These are phyloP conservation scores for Sialis fuliginosa DNA, from an alignment of 2,888 invertebrate species.

Conservation along the genomic window DNA sequence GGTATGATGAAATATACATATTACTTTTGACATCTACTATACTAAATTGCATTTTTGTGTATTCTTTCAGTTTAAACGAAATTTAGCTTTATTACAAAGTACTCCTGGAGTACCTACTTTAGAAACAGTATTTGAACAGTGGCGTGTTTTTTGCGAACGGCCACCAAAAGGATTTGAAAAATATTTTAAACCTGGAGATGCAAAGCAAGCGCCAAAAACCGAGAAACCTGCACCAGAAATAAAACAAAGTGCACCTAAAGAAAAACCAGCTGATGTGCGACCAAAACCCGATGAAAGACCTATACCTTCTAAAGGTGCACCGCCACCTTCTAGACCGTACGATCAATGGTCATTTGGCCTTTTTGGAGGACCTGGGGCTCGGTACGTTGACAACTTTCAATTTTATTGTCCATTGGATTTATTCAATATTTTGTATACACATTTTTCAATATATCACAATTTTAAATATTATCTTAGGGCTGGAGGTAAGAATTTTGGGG, in stretches of 20 bases:
- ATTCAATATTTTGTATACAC: slow-evolving; percentile 1
- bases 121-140: slow-evolving; percentile 22
- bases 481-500: slow-evolving; percentile 43
- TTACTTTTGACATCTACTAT: too few relatives aligned
- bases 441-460: background rate
- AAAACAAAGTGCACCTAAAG: slow-evolving; percentile 25
- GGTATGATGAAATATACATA: slow-evolving; percentile 1
- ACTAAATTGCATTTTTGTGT: background rate
- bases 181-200: slow-evolving; percentile 54
- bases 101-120: background rate
- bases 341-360: slow-evolving; percentile 33
- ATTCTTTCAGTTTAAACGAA: too few relatives aligned
- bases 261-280: slow-evolving; percentile 16
- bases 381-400: slow-evolving; percentile 12
- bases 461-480: slow-evolving; percentile 20
- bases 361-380: slow-evolving; percentile 28
- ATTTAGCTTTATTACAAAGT: background rate
- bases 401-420: slow-evolving; percentile 1
- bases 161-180: slow-evolving; percentile 91
- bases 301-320: slow-evolving; percentile 23
- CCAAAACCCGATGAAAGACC: slow-evolving; percentile 17
- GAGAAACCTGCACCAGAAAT: slow-evolving; percentile 17
- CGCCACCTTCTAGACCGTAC: slow-evolving; percentile 24
- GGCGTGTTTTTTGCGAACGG: slow-evolving; percentile 48
- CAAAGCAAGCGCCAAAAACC: slow-evolving; percentile 17